These are phyloP conservation scores for Tupiocoris notatus DNA, from an alignment of 2,888 invertebrate genomes.

Conservation along the genomic window DNA sequence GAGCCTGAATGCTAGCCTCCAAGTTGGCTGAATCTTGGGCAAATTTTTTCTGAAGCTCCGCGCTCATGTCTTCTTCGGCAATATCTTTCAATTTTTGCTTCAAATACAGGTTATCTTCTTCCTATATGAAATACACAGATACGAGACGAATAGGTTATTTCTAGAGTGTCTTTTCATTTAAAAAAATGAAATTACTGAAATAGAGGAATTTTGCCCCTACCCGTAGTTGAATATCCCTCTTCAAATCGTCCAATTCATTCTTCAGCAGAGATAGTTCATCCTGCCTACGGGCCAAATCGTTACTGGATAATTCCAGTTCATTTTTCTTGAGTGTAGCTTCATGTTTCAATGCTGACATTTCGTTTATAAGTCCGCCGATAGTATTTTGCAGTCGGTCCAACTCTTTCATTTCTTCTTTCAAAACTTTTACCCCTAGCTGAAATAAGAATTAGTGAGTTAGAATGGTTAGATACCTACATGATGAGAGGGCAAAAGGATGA, in stretches of 20 bases:
- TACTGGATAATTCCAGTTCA: slow-evolving; percentile 34
- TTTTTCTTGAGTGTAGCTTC: slow-evolving; percentile 27
- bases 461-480: too few relatives aligned
- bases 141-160: too few relatives aligned
- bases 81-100: slow-evolving; percentile 18
- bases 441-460: too few relatives aligned
- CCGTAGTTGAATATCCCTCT: slow-evolving; percentile 25
- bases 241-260: slow-evolving; percentile 24
- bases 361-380: slow-evolving; percentile 55
- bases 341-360: slow-evolving; percentile 51
- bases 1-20: slow-evolving; percentile 19
- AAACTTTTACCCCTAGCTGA: slow-evolving; percentile 43
- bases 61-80: slow-evolving; percentile 5
- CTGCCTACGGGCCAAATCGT: slow-evolving; percentile 35
- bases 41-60: slow-evolving; percentile 15
- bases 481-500: too few relatives aligned
- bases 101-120: slow-evolving; percentile 26
- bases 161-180: too few relatives aligned
- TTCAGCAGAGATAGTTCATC: slow-evolving; percentile 20
- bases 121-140: slow-evolving; percentile 4
- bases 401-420: slow-evolving; percentile 40
- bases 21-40: slow-evolving; percentile 12
- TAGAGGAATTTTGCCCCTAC: too few relatives aligned
- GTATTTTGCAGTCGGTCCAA: slow-evolving; percentile 33
- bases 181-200: too few relatives aligned